Percentiles rank a stretch among this genome's conserved stretches.
These are phyloP conservation scores for Meta bourneti DNA, from an alignment of 2,888 invertebrate species.

Conservation along the genomic window DNA sequence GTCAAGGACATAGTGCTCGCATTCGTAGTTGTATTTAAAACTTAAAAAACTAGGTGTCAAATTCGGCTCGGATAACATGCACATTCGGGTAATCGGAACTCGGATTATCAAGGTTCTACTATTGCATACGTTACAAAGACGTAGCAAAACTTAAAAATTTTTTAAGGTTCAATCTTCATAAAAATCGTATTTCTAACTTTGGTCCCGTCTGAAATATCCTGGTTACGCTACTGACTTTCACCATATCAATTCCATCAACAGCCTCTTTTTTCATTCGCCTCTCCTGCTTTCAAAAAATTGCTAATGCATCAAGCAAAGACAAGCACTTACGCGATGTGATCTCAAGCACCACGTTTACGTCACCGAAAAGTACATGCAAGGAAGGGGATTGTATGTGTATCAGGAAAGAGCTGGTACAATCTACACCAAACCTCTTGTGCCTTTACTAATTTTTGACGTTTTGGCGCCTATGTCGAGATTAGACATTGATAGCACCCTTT, in stretches of 20 bases:
- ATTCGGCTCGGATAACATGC: too few relatives aligned
- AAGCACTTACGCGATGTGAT: constrained; percentile 2
- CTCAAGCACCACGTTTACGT: constrained; percentile 15
- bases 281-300: background rate
- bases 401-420: constrained; percentile 19
- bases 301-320: background rate
- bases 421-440: background rate
- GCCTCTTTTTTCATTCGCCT: too few relatives aligned
- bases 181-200: background rate
- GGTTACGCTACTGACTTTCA: too few relatives aligned
- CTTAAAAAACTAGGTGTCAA: too few relatives aligned
- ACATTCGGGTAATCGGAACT: too few relatives aligned
- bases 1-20: too few relatives aligned
- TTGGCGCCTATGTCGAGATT: background rate
- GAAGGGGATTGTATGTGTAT: background rate
- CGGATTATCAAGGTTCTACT: too few relatives aligned
- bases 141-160: background rate
- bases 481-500: background rate
- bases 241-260: too few relatives aligned
- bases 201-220: too few relatives aligned
- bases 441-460: constrained; percentile 2
- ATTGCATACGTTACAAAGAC: background rate
- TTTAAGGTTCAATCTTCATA: background rate
- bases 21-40: too few relatives aligned
- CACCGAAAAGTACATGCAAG: background rate